Base-by-base conservation (phyloP, 2,113 vertebrate genomes). In the Myotis lucifugus region DNA sequence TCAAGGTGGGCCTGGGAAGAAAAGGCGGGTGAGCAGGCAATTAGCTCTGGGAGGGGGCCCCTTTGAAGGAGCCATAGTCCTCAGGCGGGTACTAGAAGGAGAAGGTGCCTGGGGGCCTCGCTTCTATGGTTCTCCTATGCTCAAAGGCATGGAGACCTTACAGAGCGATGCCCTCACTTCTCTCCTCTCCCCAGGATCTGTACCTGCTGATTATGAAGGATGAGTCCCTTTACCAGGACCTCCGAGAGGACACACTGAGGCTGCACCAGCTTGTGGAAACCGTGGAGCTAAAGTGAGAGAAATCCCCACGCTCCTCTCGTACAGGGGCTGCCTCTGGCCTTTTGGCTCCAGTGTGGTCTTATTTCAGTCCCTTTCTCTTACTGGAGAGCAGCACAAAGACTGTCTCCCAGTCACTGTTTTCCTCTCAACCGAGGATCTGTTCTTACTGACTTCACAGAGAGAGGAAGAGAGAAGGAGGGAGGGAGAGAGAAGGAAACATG, bases 141-240 rank as follows among this genome's bases (percentile, higher is more conserved):
- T 88, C 1, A 5, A 40, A 91, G 91, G 50, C 37, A 23, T 29
- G 88, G 92, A 78, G 92, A 17, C 48, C 32, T 87, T 46, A 52
- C 11, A 27, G 32, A 21, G 46, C 27, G 17, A 64, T 52, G 42
- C 32, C 85, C 46, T 96, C 25, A 83, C 29, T 18, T 70, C 64
- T 90, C n/a, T 67, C 46, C 85, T 52, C 48, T 93, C 86, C 61
- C 12, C 96, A 99, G 99, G 99, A 99, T 86, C 98, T 99, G 87
- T 99, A 99, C 96, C 94, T 99, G 97, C 98, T 99, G 84, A 99
- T 99, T 11, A 99, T 99, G 93, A 99, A 99, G 98, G 99, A 99
- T 92, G 96, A 99, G 37, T 99, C 98, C 59, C 98, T 98, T 37
- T 99, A 98, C 93, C 99, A 99, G 0, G 99, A 99, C 96, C 98